phyloP scores from a whole-genome alignment of 2,888 invertebrate genomes.

The Harmothoe impar region DNA sequence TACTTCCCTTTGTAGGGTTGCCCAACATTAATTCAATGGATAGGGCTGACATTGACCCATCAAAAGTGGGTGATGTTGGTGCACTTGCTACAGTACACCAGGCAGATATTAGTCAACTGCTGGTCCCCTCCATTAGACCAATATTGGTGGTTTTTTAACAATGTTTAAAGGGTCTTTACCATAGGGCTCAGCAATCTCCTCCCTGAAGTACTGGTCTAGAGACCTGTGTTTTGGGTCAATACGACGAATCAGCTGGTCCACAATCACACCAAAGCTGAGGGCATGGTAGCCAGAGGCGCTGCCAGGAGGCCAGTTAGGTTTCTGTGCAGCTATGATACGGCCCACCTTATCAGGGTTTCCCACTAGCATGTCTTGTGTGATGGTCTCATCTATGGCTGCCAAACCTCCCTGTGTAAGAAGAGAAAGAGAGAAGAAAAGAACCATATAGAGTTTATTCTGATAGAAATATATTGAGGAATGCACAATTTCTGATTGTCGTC shows the following conservation, averaged over 20 bases:
- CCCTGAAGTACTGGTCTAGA: constrained; percentile 76
- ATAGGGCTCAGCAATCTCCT: constrained; percentile 79
- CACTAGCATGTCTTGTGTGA: constrained; percentile 76
- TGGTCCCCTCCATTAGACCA: too few species aligned
- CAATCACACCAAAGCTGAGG: constrained; percentile 76
- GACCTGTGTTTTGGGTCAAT: constrained; percentile 75
- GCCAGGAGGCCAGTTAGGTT: constrained; percentile 73
- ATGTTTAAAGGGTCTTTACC: constrained; percentile 73
- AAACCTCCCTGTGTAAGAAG: constrained; percentile 80
- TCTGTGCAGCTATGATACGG: constrained; percentile 74
- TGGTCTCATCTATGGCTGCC: constrained; percentile 78
- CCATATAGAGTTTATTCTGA: too few species aligned
- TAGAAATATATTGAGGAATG: too few species aligned
- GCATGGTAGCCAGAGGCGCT: constrained; percentile 77
- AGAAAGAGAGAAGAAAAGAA: too few species aligned
- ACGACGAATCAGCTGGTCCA: constrained; percentile 77
- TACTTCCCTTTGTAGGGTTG: too few species aligned
- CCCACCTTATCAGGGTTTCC: constrained; percentile 76
- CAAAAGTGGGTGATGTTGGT: too few species aligned
- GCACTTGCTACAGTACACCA: too few species aligned
- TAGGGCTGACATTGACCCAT: too few species aligned
- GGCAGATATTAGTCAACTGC: too few species aligned
- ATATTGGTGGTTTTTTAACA: too few species aligned
- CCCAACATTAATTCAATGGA: too few species aligned
- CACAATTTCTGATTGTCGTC: too few species aligned